phyloP scores from a whole-genome alignment of 2,113 vertebrate genomes.

The Notothenia coriiceps region DNA sequence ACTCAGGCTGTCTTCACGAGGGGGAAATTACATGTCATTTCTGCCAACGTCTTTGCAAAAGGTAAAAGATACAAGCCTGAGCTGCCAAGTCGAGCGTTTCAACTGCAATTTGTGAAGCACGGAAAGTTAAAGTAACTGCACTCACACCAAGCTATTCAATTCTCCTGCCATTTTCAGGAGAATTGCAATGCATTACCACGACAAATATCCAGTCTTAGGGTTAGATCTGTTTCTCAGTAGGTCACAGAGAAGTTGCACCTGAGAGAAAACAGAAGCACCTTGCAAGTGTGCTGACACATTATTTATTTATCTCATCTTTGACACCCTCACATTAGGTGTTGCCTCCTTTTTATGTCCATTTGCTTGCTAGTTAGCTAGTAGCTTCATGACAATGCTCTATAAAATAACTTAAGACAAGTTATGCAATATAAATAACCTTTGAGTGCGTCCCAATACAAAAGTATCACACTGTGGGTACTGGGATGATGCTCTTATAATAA shows the following conservation, averaged over 20 bases:
- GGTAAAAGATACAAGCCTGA: conserved; percentile 45
- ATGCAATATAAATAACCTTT: too few species aligned
- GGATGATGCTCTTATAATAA: too few species aligned
- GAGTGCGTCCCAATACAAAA: too few species aligned
- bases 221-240: background rate
- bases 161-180: conserved; percentile 7
- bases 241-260: background rate
- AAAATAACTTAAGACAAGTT: background rate
- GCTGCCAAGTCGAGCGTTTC: conserved; percentile 54
- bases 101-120: conserved; percentile 40
- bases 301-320: background rate
- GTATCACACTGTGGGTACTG: too few species aligned
- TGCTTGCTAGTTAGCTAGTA: background rate
- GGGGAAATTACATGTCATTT: conserved; percentile 63
- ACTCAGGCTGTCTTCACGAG: conserved; percentile 48
- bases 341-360: too few species aligned
- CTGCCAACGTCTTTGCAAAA: conserved; percentile 33
- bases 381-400: background rate
- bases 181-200: background rate
- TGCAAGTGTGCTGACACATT: background rate
- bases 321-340: background rate
- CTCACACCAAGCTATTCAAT: conserved; percentile 19
- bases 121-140: conserved; percentile 25
- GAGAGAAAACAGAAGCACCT: background rate
- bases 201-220: background rate